Evolutionary conservation across 53 echinoderm and acorn worm species (phyloP), one percentile per base, ranked within the genome.

Genomic region (Paracentrotus lividus): DNA sequence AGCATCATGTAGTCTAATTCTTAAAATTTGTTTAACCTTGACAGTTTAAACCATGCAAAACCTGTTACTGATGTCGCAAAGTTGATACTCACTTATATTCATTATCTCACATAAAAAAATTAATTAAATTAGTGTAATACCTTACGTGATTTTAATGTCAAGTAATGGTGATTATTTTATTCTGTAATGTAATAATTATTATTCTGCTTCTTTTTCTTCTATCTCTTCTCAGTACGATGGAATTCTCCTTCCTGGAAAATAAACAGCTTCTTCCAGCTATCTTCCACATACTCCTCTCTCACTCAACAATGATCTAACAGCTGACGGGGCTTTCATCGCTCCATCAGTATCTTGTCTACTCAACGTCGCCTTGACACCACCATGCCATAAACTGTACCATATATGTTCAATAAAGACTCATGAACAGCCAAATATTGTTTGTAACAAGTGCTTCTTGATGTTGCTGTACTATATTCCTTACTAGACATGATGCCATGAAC

Each of bases 201-300:
- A 78, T 60, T 36, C 24, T 29, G 78, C 24, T 42, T 58, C 72
- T 26, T 64, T 85, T 81, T 85, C 53, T 92, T 1, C 13, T 86
- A 8, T 10, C 15, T 90, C 31, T 49, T 86, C 85, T 3, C 95
- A 98, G 98, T 98, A 97, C 52, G 98, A 98, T 58, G 98, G 98
- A 77, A 96, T 98, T 94, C 95, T 98, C 52, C 94, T 98, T 23
- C 98, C 98, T 15, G 98, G 98, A 86, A 96, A 96, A 72, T 95
- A 98, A 93, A 34, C 51, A 3, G 21, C n/a, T 42, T 1, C 13
- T 61, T 64, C 47, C 24, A 42, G 44, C 67, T 61, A 42, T 16
- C 67, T 4, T 26, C 90, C 85, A 85, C 47, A 45, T 51, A 85
- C 47, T 51, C 88, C 38, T 88, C 88, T 57, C 88, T 38, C 6